Evolutionary conservation across 2,113 vertebrate genomes (phyloP).

Genomic region (Meriones unguiculatus): DNA sequence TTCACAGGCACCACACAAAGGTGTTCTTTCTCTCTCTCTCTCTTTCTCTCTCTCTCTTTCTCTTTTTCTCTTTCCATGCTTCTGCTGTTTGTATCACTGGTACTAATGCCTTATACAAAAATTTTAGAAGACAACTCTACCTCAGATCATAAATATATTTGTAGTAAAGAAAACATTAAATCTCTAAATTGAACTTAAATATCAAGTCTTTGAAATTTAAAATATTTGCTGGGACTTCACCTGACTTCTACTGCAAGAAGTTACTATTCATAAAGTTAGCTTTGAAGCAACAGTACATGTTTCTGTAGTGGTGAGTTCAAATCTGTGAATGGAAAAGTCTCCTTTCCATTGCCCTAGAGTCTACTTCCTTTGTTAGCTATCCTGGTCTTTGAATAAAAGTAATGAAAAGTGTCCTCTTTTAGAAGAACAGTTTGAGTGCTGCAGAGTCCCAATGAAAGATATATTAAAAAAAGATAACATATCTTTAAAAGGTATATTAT

Average conservation of each 20-base stretch:
- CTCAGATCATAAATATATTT: conserved; percentile 98
- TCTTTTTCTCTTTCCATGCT: conserved; percentile 79
- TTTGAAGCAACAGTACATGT: conserved; percentile 59
- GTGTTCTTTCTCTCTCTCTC: no score
- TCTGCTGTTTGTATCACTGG: conserved; percentile 95
- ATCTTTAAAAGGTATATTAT: conserved; percentile 55
- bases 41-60: no score
- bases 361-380: conserved; percentile 60
- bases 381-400: conserved; percentile 43
- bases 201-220: conserved; percentile 64
- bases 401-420: conserved; percentile 40
- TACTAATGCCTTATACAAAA: conserved; percentile 98
- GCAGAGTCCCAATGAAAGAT: conserved; percentile 14
- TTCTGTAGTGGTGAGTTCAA: not conserved
- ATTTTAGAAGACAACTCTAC: conserved; percentile 95
- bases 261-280: conserved; percentile 66
- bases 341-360: not conserved
- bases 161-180: conserved; percentile 96
- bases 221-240: conserved; percentile 39
- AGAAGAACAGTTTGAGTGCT: conserved; percentile 1
- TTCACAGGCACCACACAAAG: no score
- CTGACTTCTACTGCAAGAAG: conserved; percentile 67
- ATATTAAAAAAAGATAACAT: conserved; percentile 46
- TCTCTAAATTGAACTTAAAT: conserved; percentile 85
- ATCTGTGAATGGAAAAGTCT: not conserved